Evolutionary conservation across 2,113 vertebrate genomes (phyloP).

Genomic region (Scatophagus argus): DNA sequence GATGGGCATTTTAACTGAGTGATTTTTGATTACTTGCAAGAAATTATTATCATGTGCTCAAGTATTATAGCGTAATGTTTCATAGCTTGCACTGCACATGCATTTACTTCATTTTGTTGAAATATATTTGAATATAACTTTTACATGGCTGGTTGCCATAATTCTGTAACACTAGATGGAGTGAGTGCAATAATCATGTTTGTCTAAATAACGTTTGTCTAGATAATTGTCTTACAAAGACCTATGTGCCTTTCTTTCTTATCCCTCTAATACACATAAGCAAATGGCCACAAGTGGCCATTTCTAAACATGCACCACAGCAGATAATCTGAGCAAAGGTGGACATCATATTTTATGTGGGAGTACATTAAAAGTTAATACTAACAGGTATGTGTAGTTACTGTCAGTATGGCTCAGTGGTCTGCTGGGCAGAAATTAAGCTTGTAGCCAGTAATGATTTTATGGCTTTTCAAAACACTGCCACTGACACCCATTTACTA

Average conservation of each 20-base stretch:
- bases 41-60: too few species aligned
- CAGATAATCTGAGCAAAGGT: constrained; percentile 36
- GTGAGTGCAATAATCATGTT: constrained; percentile 47
- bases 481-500: constrained; percentile 68
- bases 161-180: too few species aligned
- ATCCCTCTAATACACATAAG: constrained; percentile 24
- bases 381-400: constrained; percentile 45
- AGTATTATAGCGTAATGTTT: too few species aligned
- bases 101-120: too few species aligned
- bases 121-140: too few species aligned
- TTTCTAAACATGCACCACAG: constrained; percentile 22
- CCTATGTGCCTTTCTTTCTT: constrained; percentile 29
- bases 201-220: too few species aligned
- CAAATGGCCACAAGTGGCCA: constrained; percentile 29
- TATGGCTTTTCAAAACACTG: constrained; percentile 53
- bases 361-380: constrained; percentile 52
- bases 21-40: too few species aligned
- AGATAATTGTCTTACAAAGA: constrained; percentile 53
- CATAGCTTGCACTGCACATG: too few species aligned
- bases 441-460: constrained; percentile 58
- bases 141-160: too few species aligned
- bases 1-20: too few species aligned
- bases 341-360: constrained; percentile 31
- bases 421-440: constrained; percentile 51
- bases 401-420: constrained; percentile 25